Evolutionary conservation across 1,140 invertebrate genomes (phyloP), one percentile per base, ranked within the genome.

Genomic region (Caligus rogercresseyi): DNA sequence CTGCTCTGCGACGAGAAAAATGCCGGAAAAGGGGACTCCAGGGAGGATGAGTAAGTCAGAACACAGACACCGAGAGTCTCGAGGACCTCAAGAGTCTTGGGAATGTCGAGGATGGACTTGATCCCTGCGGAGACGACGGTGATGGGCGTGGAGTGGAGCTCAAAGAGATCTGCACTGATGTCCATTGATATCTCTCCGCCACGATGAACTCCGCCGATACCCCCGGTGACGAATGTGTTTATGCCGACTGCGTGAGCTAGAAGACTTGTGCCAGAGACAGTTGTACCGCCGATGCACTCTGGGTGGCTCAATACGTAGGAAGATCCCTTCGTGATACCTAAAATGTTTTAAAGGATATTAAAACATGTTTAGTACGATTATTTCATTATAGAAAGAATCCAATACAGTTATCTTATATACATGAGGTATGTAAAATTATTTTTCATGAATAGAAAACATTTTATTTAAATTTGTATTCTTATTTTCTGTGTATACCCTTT

Each of bases 101-200:
- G 82, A 69, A 98, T 92, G 72, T 98, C 95, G 24, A 98, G 76
- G 68, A 99, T 98, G 26, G 92, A 94, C 77, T 99, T 99, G 31
- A 95, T 81, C 15, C 95, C 95, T 69, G 91, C 88, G 66, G 88
- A 96, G 1, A 98, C 82, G 13, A 98, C 91, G 62, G 87, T 80
- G 0, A 96, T 81, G 4, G 84, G 82, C 64, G 83, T 93, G 56
- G 82, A 76, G 3, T 90, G 85, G 20, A 99, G 76, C 74, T 98
- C 93, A 11, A 79, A 81, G 16, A 98, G 77, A 77, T 98, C 95
- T 4, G 94, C 89, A 67, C 93, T 98, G 7, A 99, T 78, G 74
- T 99, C 95, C 71, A 95, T 78, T 59, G 84, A 86, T 14, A 72
- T 73, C 70, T 94, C 83, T 1, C 81, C 91, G 31, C 82, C 82